Percentiles rank a stretch among this genome's conserved stretches.
These are phyloP conservation scores for Poeciliopsis retropinna DNA, from an alignment of 2,113 vertebrate genomes.

Conservation along the genomic window DNA sequence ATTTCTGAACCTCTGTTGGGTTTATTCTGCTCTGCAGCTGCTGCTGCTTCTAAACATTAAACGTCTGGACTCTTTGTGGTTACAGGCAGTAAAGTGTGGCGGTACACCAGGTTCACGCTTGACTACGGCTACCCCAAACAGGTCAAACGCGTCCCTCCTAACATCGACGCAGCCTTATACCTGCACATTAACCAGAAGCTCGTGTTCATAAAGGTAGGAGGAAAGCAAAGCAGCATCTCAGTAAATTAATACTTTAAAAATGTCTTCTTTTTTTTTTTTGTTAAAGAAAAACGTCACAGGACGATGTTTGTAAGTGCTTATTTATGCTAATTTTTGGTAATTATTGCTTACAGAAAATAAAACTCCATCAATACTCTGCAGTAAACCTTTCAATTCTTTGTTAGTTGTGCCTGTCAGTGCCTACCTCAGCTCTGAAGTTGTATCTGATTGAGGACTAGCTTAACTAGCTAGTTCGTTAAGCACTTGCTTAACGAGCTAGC, in stretches of 20 bases:
- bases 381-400: too few relatives aligned
- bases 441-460: too few relatives aligned
- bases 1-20: not conserved
- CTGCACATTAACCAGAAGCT: constrained; percentile 86
- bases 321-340: too few relatives aligned
- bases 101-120: constrained; percentile 81
- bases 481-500: too few relatives aligned
- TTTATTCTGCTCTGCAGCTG: constrained; percentile 1
- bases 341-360: too few relatives aligned
- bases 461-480: too few relatives aligned
- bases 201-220: constrained; percentile 87
- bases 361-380: too few relatives aligned
- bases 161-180: constrained; percentile 86
- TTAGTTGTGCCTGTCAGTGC: too few relatives aligned
- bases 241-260: not conserved
- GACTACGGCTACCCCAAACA: constrained; percentile 86
- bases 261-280: too few relatives aligned
- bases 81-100: constrained; percentile 86
- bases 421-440: too few relatives aligned
- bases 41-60: constrained; percentile 5
- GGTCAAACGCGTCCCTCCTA: constrained; percentile 79
- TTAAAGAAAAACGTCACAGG: not conserved
- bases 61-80: constrained; percentile 8
- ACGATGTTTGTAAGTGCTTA: too few relatives aligned
- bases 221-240: not conserved